A percentile compares a stretch with the other conserved stretches of the same genome.
Conservation (phyloP, 2,113 vertebrate genomes). For the Amblyopsis rosae region DNA sequence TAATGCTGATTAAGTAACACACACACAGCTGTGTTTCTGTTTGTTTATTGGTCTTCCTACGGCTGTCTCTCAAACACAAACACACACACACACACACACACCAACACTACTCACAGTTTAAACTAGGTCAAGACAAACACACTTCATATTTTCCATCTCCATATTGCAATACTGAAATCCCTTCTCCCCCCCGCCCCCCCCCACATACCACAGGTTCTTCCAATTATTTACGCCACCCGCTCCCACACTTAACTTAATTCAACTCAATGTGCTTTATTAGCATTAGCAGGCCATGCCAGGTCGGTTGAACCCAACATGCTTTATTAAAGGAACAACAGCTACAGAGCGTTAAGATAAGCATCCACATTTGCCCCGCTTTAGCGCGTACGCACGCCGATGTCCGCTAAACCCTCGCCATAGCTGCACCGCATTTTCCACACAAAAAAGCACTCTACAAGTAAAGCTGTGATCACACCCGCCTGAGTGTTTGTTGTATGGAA, state of each 20-base stretch:
- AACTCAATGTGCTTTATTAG: too few relatives aligned
- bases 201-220: slow-evolving; percentile 7
- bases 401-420: too few relatives aligned
- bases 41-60: slow-evolving; percentile 3
- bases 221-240: background rate
- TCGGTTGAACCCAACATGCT: too few relatives aligned
- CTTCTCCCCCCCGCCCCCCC: background rate
- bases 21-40: slow-evolving; percentile 23
- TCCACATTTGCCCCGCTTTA: too few relatives aligned
- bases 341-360: too few relatives aligned
- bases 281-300: too few relatives aligned
- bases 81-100: slow-evolving; percentile 15
- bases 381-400: too few relatives aligned
- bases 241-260: too few relatives aligned
- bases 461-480: too few relatives aligned
- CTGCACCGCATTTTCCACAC: background rate
- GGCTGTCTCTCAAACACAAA: background rate
- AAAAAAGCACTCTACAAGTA: background rate
- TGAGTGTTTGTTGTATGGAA: too few relatives aligned
- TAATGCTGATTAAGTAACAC: slow-evolving; percentile 2
- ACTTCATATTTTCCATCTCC: slow-evolving; percentile 46
- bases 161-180: slow-evolving; percentile 16
- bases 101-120: background rate
- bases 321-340: too few relatives aligned
- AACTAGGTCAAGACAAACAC: slow-evolving; percentile 50